Conservation (phyloP, 2,888 invertebrate species). For the Agapostemon virescens region DNA sequence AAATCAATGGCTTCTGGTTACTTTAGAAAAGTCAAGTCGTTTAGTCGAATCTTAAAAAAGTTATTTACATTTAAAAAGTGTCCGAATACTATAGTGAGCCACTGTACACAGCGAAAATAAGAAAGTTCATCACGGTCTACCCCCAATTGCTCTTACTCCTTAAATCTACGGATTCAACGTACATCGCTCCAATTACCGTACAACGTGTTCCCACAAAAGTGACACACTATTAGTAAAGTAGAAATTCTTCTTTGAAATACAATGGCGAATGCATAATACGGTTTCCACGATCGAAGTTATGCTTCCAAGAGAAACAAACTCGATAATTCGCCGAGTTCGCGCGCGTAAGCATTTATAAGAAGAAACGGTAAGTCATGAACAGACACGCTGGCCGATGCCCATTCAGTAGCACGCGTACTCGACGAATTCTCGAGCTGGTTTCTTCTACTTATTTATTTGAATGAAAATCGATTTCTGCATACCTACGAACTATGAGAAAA, state of each 20-base stretch:
- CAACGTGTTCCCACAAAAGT: neutral
- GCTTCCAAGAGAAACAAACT: neutral
- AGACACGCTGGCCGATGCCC: neutral
- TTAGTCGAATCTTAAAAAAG: too few species aligned
- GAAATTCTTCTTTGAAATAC: neutral
- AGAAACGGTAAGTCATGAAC: slow-evolving; percentile 3
- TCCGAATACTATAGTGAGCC: too few species aligned
- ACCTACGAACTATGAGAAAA: neutral
- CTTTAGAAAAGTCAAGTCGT: too few species aligned
- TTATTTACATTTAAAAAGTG: too few species aligned
- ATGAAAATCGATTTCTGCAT: neutral
- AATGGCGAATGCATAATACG: neutral
- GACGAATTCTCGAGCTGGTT: neutral
- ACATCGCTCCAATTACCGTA: neutral
- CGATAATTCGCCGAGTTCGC: neutral
- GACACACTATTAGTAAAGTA: neutral
- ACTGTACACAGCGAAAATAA: neutral
- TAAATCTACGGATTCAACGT: neutral
- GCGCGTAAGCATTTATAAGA: neutral
- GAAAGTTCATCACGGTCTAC: neutral
- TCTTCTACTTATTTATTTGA: neutral
- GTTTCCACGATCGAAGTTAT: neutral
- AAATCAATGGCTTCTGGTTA: too few species aligned
- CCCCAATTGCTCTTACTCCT: neutral
- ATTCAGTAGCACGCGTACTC: neutral